Evolutionary conservation across 2,113 vertebrate species (phyloP).

Genomic region (Sinocyclocheilus anshuiensis): DNA sequence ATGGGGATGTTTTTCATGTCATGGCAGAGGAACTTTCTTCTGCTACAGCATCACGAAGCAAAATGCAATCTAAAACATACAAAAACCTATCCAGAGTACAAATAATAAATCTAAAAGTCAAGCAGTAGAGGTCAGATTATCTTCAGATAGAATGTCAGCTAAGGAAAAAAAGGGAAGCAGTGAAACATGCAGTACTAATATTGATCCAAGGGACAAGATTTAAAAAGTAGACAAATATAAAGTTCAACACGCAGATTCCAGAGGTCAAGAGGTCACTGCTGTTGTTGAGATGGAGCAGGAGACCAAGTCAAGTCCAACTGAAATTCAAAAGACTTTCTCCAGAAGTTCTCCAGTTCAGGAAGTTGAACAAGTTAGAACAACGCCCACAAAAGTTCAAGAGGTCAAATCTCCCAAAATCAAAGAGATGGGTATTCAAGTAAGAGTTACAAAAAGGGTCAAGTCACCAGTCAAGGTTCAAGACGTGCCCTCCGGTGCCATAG

Average conservation of each 20-base stretch:
- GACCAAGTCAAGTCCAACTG: conserved; percentile 17
- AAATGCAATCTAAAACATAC: conserved; percentile 2
- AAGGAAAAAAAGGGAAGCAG: not conserved
- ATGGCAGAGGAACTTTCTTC: not conserved
- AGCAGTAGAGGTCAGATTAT: not conserved
- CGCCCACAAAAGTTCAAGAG: not conserved
- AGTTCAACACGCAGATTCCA: not conserved
- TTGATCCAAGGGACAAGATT: not conserved
- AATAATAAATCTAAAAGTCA: not conserved
- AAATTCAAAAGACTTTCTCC: conserved; percentile 19
- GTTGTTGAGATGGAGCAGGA: not conserved
- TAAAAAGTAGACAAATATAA: not conserved
- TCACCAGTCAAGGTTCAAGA: not conserved
- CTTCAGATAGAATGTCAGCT: conserved; percentile 1
- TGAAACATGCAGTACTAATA: conserved; percentile 9
- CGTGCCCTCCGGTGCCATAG: not conserved
- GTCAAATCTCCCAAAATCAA: not conserved
- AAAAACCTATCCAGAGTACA: conserved; percentile 5
- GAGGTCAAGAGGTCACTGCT: not conserved
- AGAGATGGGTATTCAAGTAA: not conserved
- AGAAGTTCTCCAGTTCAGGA: conserved; percentile 42
- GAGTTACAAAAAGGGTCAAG: not conserved
- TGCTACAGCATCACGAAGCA: not conserved
- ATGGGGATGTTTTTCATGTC: conserved; percentile 78
- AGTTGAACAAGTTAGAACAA: conserved; percentile 13